A percentile compares a stretch with the other conserved stretches of the same genome.
phyloP scores from a whole-genome alignment of 2,888 invertebrate genomes.

The Tetragnatha montana region DNA sequence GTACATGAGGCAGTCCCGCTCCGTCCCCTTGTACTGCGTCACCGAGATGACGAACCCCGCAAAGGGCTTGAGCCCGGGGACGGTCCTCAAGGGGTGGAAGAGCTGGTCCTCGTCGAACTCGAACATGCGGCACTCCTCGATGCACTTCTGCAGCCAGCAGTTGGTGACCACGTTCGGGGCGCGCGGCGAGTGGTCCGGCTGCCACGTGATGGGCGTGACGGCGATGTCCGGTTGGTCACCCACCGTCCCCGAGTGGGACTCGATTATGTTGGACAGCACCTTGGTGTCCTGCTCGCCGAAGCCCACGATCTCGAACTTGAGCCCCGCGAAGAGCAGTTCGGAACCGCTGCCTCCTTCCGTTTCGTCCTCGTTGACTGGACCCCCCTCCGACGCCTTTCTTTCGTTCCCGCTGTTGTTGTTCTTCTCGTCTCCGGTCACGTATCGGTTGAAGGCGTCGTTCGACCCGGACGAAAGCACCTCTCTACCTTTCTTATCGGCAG shows the following conservation, averaged over 20 bases:
- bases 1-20: conserved; percentile 84
- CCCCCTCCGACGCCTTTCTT: neutral
- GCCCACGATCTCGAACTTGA: conserved; percentile 76
- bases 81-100: conserved; percentile 77
- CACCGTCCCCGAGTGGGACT: conserved; percentile 78
- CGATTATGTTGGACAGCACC: conserved; percentile 74
- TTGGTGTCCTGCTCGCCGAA: conserved; percentile 75
- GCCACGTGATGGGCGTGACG: conserved; percentile 80
- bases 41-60: conserved; percentile 85
- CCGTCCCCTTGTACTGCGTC: conserved; percentile 85
- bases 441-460: neutral
- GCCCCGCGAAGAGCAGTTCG: conserved; percentile 73
- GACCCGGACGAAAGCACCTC: neutral
- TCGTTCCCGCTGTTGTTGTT: neutral
- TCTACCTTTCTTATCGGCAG: neutral
- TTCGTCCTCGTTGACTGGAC: neutral
- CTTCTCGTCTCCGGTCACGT: neutral
- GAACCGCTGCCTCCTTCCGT: conserved; percentile 69
- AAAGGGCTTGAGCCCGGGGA: conserved; percentile 78
- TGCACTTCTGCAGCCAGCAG: conserved; percentile 81
- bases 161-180: conserved; percentile 83
- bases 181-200: conserved; percentile 76
- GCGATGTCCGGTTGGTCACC: conserved; percentile 81
- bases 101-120: conserved; percentile 74
- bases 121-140: conserved; percentile 74